phyloP scores from a whole-genome alignment of 1,140 invertebrate genomes.

The Aphidius ervi region DNA sequence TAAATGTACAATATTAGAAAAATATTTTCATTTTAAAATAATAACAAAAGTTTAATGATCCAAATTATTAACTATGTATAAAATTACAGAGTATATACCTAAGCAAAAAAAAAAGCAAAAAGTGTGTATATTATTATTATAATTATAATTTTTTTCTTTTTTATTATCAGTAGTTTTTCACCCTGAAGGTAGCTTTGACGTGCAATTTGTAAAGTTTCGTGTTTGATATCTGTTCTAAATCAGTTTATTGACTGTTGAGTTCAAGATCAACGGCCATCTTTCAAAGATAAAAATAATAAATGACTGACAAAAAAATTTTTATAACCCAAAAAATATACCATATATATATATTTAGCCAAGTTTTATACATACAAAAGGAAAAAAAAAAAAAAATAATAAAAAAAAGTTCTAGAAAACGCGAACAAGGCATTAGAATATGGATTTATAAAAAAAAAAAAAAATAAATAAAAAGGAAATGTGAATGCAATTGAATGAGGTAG shows the following conservation, averaged over 20 bases:
- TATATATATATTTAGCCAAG: too few species aligned
- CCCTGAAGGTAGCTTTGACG: not conserved
- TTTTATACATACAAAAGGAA: too few species aligned
- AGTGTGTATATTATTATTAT: too few species aligned
- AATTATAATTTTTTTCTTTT: constrained; percentile 7
- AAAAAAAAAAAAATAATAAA: not conserved
- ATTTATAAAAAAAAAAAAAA: constrained; percentile 5
- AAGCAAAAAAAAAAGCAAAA: too few species aligned
- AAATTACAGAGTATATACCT: too few species aligned
- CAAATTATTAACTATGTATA: too few species aligned
- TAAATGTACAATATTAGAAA: too few species aligned
- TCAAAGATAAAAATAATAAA: not conserved
- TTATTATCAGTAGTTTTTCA: not conserved
- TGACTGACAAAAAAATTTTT: too few species aligned
- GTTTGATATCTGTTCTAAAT: constrained; percentile 14
- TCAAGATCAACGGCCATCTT: not conserved
- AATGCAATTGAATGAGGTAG: not conserved
- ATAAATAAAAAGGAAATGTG: not conserved
- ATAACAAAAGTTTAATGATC: too few species aligned
- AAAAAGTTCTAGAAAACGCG: not conserved
- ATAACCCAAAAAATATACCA: too few species aligned
- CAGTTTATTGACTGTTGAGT: not conserved
- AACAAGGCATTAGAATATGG: constrained; percentile 5
- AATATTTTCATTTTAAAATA: too few species aligned
- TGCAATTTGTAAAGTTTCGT: constrained; percentile 15